A percentile compares a stretch with the other conserved stretches of the same genome.
These are phyloP conservation scores for Homarus americanus DNA, from an alignment of 1,140 invertebrate species.

Conservation along the genomic window DNA sequence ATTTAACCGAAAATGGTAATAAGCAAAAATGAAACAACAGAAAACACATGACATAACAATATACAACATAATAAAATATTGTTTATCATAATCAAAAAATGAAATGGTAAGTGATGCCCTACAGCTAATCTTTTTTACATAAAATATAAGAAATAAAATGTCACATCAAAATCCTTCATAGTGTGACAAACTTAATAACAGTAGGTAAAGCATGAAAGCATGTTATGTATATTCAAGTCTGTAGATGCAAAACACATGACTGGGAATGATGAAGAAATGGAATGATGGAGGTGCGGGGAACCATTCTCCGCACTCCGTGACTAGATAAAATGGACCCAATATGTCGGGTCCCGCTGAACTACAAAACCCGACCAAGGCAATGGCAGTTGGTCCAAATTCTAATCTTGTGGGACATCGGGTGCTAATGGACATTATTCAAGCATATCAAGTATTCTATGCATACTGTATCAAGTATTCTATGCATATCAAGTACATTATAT, in stretches of 20 bases:
- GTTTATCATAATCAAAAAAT: background rate
- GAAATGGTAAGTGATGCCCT: slow-evolving; percentile 13
- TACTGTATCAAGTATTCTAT: background rate
- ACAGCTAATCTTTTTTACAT: background rate
- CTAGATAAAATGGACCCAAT: slow-evolving; percentile 26
- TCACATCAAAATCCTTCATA: background rate
- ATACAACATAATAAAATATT: background rate
- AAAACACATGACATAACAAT: slow-evolving; percentile 10
- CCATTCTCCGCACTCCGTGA: background rate
- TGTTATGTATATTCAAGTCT: background rate
- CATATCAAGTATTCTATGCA: background rate
- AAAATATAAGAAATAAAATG: background rate
- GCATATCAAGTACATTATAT: no score
- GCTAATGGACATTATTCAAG: background rate
- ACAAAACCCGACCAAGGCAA: slow-evolving; percentile 29
- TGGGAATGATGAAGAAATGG: slow-evolving; percentile 20
- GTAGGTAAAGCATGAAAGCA: slow-evolving; percentile 5
- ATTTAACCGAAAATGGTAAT: background rate
- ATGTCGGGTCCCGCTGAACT: slow-evolving; percentile 7
- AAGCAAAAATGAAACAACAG: background rate
- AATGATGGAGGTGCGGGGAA: background rate
- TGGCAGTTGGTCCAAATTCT: background rate
- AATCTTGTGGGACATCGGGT: background rate
- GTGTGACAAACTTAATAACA: background rate
- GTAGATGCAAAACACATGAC: slow-evolving; percentile 8